Base-by-base conservation (phyloP, 2,797 vertebrate genomes). In the Crotalus adamanteus region DNA sequence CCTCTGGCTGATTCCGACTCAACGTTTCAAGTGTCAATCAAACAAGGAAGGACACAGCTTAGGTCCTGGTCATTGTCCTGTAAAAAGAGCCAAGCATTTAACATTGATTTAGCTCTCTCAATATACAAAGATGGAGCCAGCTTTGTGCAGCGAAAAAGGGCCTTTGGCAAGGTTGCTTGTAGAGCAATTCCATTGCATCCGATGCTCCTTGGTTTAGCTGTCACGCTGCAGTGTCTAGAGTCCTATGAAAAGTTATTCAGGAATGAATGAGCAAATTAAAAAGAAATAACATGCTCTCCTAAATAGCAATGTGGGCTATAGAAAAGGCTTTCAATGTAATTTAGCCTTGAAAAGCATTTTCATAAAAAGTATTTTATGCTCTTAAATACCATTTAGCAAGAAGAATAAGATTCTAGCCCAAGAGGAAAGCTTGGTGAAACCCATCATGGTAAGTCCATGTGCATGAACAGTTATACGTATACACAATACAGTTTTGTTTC, bases 11-110 rank as follows among this genome's bases (percentile, higher is more conserved):
- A 98, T 98, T 99, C 98, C 86, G 98, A 98, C 97, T 98, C 98
- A 98, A 99, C 98, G 99, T 99, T 99, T 99, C 99, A 99, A 99
- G 99, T 99, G 99, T 99, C 99, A 99, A 99, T 99, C 99, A 99
- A 98, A 98, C 91, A 98, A 97, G 98, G 98, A 98, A 98, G 98
- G 98, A 98, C 96, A 97, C 98, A 97, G 98, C 98, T 98, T 98
- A 98, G 98, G 98, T 98, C 98, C 98, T 98, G 98, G 99, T 99
- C 99, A 99, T 98, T 99, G 98, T 99, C 99, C 98, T 99, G 99
- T 99, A 98, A 99, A 99, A 98, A 98, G 98, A 98, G 98, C 99
- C 99, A 99, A 98, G 98, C 98, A 98, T 99, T 99, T 98, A 98
- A 98, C 98, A 99, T 99, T 99, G 98, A 99, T 99, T 99, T 98